Conservation (phyloP, 2,888 invertebrate genomes). For the Caenorhabditis uteleia region DNA sequence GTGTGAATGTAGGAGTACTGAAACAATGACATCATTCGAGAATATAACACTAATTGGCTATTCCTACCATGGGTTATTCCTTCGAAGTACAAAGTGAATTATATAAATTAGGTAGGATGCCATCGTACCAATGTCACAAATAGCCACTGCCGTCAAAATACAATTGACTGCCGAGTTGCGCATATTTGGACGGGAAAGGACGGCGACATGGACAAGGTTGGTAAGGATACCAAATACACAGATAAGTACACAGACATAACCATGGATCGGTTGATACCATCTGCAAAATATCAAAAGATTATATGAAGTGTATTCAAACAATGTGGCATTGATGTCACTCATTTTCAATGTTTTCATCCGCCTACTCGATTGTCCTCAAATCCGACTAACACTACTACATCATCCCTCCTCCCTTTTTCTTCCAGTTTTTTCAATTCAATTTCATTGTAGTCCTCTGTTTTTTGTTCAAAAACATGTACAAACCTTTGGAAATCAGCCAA, state of each 20-base stretch:
- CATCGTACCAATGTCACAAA: conserved; percentile 67
- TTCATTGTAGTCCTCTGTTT: no score
- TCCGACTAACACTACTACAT: no score
- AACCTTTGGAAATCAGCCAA: conserved; percentile 56
- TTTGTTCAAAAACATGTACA: conserved; percentile 11
- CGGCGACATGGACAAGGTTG: conserved; percentile 64
- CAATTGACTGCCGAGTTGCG: conserved; percentile 60
- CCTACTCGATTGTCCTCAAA: no score
- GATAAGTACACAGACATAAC: conserved; percentile 61
- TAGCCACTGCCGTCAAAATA: conserved; percentile 63
- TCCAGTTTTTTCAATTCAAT: no score
- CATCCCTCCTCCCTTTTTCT: no score
- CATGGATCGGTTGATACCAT: conserved; percentile 64
- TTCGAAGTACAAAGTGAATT: conserved; percentile 59
- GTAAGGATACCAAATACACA: conserved; percentile 66
- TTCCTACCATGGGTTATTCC: conserved; percentile 43
- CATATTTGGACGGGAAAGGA: conserved; percentile 59
- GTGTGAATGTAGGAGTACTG: conserved; percentile 59
- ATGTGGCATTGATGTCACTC: neutral
- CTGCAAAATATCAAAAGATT: conserved; percentile 32
- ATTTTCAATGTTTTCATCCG: neutral
- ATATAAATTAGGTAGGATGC: conserved; percentile 63
- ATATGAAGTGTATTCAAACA: no score
- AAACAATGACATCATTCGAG: conserved; percentile 25
- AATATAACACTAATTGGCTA: no score